Percentiles rank a stretch among this genome's conserved stretches.
Evolutionary conservation across 2,888 invertebrate species (phyloP).

Genomic region (Julus scanicus): DNA sequence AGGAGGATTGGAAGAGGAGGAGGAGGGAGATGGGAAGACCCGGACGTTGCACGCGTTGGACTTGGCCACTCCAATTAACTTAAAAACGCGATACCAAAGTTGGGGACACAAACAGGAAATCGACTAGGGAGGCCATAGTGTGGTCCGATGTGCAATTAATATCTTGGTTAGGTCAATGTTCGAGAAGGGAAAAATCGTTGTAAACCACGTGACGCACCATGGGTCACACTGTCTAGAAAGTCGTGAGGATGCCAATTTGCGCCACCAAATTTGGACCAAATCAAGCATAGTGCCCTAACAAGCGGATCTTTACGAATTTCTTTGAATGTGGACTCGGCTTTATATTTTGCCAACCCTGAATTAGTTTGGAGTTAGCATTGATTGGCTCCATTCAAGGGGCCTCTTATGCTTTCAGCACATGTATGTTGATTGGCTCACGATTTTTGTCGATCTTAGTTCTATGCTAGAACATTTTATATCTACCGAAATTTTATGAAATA

Average conservation of each 20-base stretch:
- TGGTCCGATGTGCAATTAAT: neutral
- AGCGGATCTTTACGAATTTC: too few species aligned
- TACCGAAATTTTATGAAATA: too few species aligned
- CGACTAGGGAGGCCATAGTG: neutral
- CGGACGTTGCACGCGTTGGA: neutral
- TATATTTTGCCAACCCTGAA: too few species aligned
- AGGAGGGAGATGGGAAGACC: neutral
- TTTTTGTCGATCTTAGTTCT: too few species aligned
- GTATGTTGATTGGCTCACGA: too few species aligned
- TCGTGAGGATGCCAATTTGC: neutral
- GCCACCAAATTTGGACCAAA: too few species aligned
- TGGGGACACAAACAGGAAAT: neutral
- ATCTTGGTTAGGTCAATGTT: neutral
- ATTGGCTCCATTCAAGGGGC: too few species aligned
- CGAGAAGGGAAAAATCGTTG: neutral
- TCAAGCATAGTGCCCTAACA: too few species aligned
- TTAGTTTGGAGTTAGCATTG: too few species aligned
- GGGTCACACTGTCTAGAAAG: neutral
- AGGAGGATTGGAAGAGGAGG: neutral
- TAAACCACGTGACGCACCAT: neutral
- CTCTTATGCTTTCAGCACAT: too few species aligned
- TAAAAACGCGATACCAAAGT: neutral
- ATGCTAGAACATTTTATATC: too few species aligned
- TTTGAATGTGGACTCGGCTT: too few species aligned
- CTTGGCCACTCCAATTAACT: conserved; percentile 18